A percentile compares a stretch with the other conserved stretches of the same genome.
phyloP scores from a whole-genome alignment of 2,888 invertebrate species.

The Drosophila maculinotata region DNA sequence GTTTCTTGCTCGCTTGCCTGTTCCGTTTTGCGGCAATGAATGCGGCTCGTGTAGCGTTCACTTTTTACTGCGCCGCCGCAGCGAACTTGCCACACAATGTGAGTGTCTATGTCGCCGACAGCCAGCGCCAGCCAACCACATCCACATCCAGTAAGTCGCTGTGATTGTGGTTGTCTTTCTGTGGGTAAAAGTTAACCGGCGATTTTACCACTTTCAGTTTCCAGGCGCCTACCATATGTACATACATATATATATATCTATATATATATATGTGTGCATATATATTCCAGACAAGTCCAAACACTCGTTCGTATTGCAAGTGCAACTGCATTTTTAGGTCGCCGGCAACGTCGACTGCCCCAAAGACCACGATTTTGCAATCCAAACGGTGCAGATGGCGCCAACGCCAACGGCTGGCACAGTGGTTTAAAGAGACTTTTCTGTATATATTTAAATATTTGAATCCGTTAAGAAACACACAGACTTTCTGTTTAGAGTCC shows the following conservation, averaged over 20 bases:
- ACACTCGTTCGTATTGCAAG: conserved; percentile 59
- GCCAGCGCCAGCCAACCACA: conserved; percentile 8
- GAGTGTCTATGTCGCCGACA: conserved; percentile 69
- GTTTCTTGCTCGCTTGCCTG: conserved; percentile 41
- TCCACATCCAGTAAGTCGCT: conserved; percentile 20
- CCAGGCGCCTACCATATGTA: conserved; percentile 21
- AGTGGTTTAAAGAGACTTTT: conserved; percentile 28
- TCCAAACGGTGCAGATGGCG: conserved; percentile 22
- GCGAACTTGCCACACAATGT: conserved; percentile 75
- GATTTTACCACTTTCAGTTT: conserved; percentile 63
- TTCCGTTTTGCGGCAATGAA: conserved; percentile 81
- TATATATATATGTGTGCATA: background rate
- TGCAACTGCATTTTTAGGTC: conserved; percentile 61
- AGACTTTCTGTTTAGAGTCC: background rate
- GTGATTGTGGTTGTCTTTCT: conserved; percentile 10
- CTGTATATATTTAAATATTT: background rate
- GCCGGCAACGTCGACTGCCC: conserved; percentile 32
- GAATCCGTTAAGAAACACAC: no score
- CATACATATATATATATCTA: background rate
- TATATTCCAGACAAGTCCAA: conserved; percentile 22
- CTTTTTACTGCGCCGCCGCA: conserved; percentile 60
- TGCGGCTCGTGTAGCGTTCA: conserved; percentile 68
- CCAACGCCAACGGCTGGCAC: conserved; percentile 22
- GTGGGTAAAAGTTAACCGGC: conserved; percentile 63
- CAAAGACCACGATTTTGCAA: conserved; percentile 47